Evolutionary conservation across 2,888 invertebrate genomes (phyloP), one percentile per base, ranked within the genome.

Genomic region (Trichopoda pennipes): DNA sequence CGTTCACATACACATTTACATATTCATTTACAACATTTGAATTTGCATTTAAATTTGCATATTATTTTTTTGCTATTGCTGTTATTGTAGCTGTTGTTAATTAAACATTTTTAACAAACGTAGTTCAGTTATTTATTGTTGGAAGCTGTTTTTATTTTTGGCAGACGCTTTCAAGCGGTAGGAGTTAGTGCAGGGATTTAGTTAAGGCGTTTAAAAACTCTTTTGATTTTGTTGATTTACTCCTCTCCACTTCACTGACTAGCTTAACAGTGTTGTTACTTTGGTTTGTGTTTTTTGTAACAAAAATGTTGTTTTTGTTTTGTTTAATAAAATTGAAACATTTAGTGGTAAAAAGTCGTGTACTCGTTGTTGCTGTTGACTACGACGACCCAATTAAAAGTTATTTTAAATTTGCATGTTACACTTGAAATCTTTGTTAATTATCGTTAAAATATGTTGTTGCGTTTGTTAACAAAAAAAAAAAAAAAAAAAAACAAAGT

Each of bases 361-460:
- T 44, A 44, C 42, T 14, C 2, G 42, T 44, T 44, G 35, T 55
- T 74, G 38, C 32, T 61, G 28, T 44, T 44, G 61, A 69, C 35
- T 42, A 79, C 79, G 79, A 79, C 82, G 82, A 79, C 82, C 82
- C 82, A 82, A 82, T 82, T 79, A 76, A 82, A 75, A 28, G 17
- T 53, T 72, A 70, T 78, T 79, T 49, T n/a, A 75, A 79, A 79
- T 82, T 82, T 79, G 75, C 79, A 82, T 82, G 72, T 82, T 82
- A 82, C 82, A 79, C 82, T 82, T 82, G 79, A 82, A 82, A 82
- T 79, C 61, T 79, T 72, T 78, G 69, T 78, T 74, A 80, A 80
- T 80, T 80, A 73, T 49, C 61, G 49, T 23, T 80, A 38, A 55
- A 74, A 80, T 73, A 55, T 81, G 64, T 76, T 75, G 58, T 74